Conservation (phyloP, 2,888 invertebrate genomes). For the Griposia aprilina region DNA sequence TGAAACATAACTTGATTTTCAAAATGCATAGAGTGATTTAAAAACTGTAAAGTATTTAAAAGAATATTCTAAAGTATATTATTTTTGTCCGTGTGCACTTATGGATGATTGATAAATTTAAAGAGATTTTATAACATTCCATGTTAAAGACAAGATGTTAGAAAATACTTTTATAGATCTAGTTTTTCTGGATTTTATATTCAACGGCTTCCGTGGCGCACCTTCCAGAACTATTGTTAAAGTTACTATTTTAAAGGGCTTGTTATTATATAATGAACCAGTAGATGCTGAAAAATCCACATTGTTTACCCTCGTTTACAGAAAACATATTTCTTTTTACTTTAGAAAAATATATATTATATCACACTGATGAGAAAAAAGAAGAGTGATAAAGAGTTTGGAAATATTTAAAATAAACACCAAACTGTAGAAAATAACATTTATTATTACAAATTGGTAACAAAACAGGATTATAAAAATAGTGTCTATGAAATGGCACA, state of each 20-base stretch:
- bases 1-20: constrained; percentile 44
- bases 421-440: constrained; percentile 59
- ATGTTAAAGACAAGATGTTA: constrained; percentile 50
- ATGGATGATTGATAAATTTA: constrained; percentile 42
- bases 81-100: constrained; percentile 11
- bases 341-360: neutral
- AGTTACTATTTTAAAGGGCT: no score
- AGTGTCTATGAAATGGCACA: constrained; percentile 76
- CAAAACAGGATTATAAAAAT: constrained; percentile 73
- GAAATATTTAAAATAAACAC: constrained; percentile 41
- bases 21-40: constrained; percentile 48
- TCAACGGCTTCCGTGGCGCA: neutral
- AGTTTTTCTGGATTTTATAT: constrained; percentile 15
- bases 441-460: constrained; percentile 75
- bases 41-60: constrained; percentile 24
- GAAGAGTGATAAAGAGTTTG: constrained; percentile 30
- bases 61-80: constrained; percentile 44
- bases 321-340: neutral
- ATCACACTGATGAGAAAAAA: neutral
- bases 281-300: neutral
- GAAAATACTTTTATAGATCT: constrained; percentile 23
- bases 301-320: constrained; percentile 1
- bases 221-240: constrained; percentile 5
- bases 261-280: neutral
- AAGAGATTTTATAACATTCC: constrained; percentile 59